Evolutionary conservation across 2,113 vertebrate genomes (phyloP).

Genomic region (Apteryx mantelli): DNA sequence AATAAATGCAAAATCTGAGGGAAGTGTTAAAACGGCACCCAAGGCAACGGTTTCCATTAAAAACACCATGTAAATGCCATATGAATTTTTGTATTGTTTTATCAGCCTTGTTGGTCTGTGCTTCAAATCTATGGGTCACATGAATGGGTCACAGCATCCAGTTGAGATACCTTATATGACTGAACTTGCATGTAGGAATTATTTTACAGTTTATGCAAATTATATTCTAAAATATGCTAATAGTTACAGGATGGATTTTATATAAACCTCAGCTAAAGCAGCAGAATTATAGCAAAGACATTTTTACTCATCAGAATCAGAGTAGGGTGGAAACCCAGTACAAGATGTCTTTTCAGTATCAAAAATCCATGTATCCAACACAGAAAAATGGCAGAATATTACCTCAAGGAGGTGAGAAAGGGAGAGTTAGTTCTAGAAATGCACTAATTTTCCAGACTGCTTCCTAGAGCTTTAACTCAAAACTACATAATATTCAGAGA

Average conservation of each 20-base stretch:
- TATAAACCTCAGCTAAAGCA: background rate
- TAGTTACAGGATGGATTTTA: background rate
- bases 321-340: background rate
- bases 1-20: background rate
- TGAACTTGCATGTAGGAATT: background rate
- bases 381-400: background rate
- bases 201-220: background rate
- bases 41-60: background rate
- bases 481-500: background rate
- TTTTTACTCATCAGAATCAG: background rate
- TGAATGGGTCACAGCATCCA: background rate
- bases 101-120: background rate
- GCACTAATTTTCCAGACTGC: background rate
- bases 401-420: background rate
- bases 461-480: background rate
- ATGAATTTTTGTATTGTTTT: background rate
- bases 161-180: background rate
- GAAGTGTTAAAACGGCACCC: background rate
- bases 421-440: background rate
- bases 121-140: background rate
- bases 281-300: background rate
- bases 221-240: background rate
- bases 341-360: background rate
- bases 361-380: background rate
- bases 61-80: background rate